Evolutionary conservation across 2,113 vertebrate genomes (phyloP), one percentile per base, ranked within the genome.

Genomic region (Pholis gunnellus): DNA sequence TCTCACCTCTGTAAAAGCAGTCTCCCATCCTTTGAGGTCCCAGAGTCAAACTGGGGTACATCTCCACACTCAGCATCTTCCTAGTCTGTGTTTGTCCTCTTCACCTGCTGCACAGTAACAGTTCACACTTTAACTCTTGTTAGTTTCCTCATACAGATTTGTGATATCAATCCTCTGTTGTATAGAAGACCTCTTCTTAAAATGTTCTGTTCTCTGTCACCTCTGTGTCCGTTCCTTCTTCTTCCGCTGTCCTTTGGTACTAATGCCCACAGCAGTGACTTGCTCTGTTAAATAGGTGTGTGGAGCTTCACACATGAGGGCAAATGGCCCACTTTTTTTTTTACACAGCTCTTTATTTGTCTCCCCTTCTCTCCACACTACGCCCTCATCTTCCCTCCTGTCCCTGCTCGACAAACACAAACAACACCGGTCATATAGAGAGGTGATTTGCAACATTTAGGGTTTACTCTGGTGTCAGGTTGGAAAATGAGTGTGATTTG

Each of bases 1-100:
- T 52, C 92, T 92, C 83, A 95, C 95, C 91, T 95, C 92, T 93
- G 88, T 96, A 97, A 86, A 93, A 96, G 90, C 96, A 95, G 87
- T 96, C 95, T 82, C 93, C 92, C 2, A 94, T 84, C 89, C 94
- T 92, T 36, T 94, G 94, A 18, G 93, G 85, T 40, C 92, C 91
- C 71, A 95, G 84, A 79, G 88, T 71, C 90, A 96, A 79, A 87
- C 92, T 82, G 50, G 94, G 93, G 42, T 89, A 95, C 92, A 94
- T 94, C 60, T 96, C 95, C 89, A 95, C 80, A 25, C 92, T 94
- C 85, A 95, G 76, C 95, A 95, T 95, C 20, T 54, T 89, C 38
- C 17, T 34, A 6, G 17, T 78, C 6, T 18, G 50, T 27, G 72
- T 78, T 42, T 36, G 42, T 79, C 20, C 42, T 89, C 63, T 83